Base-by-base conservation (phyloP, 2,797 vertebrate species). In the Coluber constrictor region DNA sequence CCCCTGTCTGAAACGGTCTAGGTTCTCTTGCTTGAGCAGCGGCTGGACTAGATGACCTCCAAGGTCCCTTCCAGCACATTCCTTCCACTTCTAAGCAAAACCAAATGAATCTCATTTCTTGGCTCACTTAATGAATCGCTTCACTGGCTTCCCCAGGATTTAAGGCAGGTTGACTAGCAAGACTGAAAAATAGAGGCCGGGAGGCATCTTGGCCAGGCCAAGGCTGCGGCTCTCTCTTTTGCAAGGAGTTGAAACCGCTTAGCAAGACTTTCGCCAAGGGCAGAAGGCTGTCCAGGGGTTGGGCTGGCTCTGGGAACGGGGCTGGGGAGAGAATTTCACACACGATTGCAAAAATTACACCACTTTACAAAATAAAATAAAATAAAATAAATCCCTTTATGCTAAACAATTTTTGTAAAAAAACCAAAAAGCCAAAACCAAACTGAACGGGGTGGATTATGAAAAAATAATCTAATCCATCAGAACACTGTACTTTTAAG, bases 401-500 rank as follows among this genome's bases (percentile, higher is more conserved):
- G 54, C 25, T 86, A 63, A 86, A 56, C 23, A 37, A 20, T 88
- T 88, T 88, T 57, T 74, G 90, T 61, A 89, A 91, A 25, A 91
- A n/a, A 96, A 95, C 94, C 60, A 87, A 87, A 90, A 90, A 59
- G 37, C 37, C 18, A 7, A 60, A 60, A 60, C 23, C 2, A 60
- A 23, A 88, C 20, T 96, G 95, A 94, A 70, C 94, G 95, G 16
- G 87, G 92, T 93, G 96, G 96, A 96, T 96, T 96, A 94, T 95
- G 94, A 96, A 97, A 96, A 96, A 96, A 95, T 95, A 95, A 96
- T 97, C 96, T 94, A 95, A 96, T 95, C 95, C 94, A 95, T 97
- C 97, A 98, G 96, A 97, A 95, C 95, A 97, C 95, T 97, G 95
- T 94, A 96, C 95, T 97, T 97, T 96, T 97, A 97, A 95, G 96